Evolutionary conservation across 1,140 invertebrate genomes (phyloP).

Genomic region (Chymomyza costata): DNA sequence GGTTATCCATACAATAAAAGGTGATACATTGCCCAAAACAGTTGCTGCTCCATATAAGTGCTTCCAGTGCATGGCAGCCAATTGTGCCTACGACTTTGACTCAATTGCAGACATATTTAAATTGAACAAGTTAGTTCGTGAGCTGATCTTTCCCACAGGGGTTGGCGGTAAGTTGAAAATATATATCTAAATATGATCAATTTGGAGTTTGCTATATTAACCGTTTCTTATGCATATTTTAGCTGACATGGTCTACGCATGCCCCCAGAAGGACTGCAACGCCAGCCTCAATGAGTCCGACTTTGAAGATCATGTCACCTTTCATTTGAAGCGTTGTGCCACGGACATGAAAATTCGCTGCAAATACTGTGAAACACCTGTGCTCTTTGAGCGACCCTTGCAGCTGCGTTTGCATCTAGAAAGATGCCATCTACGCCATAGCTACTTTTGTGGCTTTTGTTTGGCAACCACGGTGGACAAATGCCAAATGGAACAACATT

Average conservation of each 20-base stretch:
- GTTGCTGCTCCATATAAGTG: too few relatives aligned
- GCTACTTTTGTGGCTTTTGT: conserved; percentile 39
- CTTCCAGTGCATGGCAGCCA: too few relatives aligned
- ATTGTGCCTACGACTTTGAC: too few relatives aligned
- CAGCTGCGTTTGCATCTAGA: conserved; percentile 29
- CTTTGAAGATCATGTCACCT: conserved; percentile 41
- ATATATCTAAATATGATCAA: too few relatives aligned
- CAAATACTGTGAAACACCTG: conserved; percentile 19
- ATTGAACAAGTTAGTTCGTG: too few relatives aligned
- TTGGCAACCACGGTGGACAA: conserved; percentile 36
- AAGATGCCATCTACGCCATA: conserved; percentile 28
- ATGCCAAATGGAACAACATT: conserved; percentile 33
- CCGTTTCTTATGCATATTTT: neutral
- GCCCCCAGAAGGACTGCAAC: conserved; percentile 35
- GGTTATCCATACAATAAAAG: too few relatives aligned
- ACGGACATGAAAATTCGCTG: too few relatives aligned
- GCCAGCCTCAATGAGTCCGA: conserved; percentile 13
- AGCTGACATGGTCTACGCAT: conserved; percentile 38
- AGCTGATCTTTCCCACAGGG: conserved; percentile 25
- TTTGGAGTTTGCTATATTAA: too few relatives aligned
- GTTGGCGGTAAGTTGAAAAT: conserved; percentile 27
- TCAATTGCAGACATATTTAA: too few relatives aligned
- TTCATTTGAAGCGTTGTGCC: conserved; percentile 17
- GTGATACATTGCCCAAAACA: too few relatives aligned
- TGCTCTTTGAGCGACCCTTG: neutral